Evolutionary conservation across 2,888 invertebrate genomes (phyloP), one percentile per base, ranked within the genome.

Genomic region (Ichneumoninae sp.): DNA sequence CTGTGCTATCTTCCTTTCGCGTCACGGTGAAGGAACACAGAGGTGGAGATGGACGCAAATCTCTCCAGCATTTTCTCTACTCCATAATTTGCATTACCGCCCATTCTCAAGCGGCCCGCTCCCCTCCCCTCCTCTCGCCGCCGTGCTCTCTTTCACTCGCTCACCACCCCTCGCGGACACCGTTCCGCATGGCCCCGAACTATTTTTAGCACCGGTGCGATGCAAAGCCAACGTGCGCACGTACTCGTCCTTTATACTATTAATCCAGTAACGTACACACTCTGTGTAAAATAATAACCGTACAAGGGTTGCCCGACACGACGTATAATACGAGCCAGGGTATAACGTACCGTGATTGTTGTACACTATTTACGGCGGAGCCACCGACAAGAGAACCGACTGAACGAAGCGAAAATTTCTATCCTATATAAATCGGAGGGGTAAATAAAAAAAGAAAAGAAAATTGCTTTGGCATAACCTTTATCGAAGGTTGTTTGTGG

Each of bases 11-110:
- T 60, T 60, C 4, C 8, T 1, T 40, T 40, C 8, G 1, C 8
- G 36, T 7, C 40, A 40, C 40, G 40, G 40, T 8, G 40, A 30
- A 30, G 13, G 10, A 54, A 44, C 44, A 44, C 19, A 8, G 22
- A 54, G 22, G 22, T 19, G 13, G 54, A 1, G 54, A 22, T 8
- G 8, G 54, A 26, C 10, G 5, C 10, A 26, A 26, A 57, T 63
- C 60, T 60, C 60, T 63, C 60, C 6, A n/a, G 52, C 19, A 50
- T 63, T 63, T 63, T 63, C 33, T 16, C 16, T 33, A 50, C 65
- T 54, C 76, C 52, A 76, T 76, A 76, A 76, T 76, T 76, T 66
- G 52, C 76, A 76, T 76, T 76, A 76, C 66, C 65, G 66, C 76
- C 52, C 40, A 76, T 75, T 75, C 60, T 63, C 47, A 2, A 16